Conservation (phyloP, 2,113 vertebrate genomes). For the Cricetomys ansorgei region DNA sequence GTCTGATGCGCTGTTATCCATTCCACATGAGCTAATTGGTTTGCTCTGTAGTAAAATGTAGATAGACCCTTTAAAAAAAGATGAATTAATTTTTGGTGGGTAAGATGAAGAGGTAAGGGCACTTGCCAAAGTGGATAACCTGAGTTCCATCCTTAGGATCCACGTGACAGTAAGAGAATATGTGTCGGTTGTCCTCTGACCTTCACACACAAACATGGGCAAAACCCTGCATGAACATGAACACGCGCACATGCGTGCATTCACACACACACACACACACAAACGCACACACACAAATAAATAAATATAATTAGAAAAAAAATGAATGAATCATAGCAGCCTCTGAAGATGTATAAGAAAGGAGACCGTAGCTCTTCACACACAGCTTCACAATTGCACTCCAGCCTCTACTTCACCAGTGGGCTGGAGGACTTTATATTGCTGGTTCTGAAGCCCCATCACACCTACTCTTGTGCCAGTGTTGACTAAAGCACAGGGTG, state of each 20-base stretch:
- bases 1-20: background rate
- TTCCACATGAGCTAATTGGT: background rate
- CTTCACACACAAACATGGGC: background rate
- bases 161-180: background rate
- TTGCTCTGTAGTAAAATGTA: background rate
- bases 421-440: no score
- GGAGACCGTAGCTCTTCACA: background rate
- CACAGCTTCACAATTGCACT: background rate
- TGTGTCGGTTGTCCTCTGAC: background rate
- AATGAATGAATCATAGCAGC: background rate
- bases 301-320: background rate
- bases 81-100: background rate
- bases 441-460: background rate
- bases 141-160: background rate
- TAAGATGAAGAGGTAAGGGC: background rate
- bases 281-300: no score
- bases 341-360: background rate
- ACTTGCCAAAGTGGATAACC: background rate
- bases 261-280: background rate
- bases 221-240: no score
- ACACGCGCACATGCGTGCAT: background rate
- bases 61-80: background rate
- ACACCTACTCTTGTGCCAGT: background rate
- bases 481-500: background rate
- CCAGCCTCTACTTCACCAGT: background rate